phyloP scores from a whole-genome alignment of 2,797 vertebrate genomes.

The Parambassis ranga region DNA sequence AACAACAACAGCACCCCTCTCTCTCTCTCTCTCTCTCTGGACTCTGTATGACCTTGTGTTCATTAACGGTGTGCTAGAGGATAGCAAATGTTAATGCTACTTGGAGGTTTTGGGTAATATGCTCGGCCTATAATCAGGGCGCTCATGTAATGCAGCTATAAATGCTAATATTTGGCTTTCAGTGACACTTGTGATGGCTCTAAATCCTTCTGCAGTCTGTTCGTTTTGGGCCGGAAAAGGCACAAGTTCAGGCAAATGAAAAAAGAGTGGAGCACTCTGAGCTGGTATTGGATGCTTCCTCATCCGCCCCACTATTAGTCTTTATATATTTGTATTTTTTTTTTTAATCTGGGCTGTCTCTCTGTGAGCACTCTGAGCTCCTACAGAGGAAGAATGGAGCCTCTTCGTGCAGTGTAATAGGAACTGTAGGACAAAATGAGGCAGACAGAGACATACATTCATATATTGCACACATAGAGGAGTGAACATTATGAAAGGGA shows the following conservation, averaged over 20 bases:
- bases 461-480: background rate
- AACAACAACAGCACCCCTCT: no score
- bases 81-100: conserved; percentile 48
- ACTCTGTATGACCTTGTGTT: conserved; percentile 30
- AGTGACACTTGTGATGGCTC: conserved; percentile 15
- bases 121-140: conserved; percentile 15
- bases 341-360: conserved; percentile 2
- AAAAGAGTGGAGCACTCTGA: background rate
- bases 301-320: background rate
- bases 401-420: background rate
- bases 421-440: background rate
- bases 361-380: background rate
- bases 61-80: conserved; percentile 31
- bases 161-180: conserved; percentile 38
- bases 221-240: conserved; percentile 20
- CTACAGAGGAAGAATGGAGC: conserved; percentile 5
- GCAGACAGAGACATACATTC: background rate
- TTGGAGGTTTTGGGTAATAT: conserved; percentile 34
- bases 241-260: conserved; percentile 4
- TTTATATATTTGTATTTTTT: conserved; percentile 15
- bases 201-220: conserved; percentile 27
- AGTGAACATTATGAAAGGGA: background rate
- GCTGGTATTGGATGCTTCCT: background rate
- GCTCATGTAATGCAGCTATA: conserved; percentile 14
- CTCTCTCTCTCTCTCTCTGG: conserved; percentile 20